A percentile compares a stretch with the other conserved stretches of the same genome.
Evolutionary conservation across 2,113 vertebrate species (phyloP).

Genomic region (Actenoides lindsayi): DNA sequence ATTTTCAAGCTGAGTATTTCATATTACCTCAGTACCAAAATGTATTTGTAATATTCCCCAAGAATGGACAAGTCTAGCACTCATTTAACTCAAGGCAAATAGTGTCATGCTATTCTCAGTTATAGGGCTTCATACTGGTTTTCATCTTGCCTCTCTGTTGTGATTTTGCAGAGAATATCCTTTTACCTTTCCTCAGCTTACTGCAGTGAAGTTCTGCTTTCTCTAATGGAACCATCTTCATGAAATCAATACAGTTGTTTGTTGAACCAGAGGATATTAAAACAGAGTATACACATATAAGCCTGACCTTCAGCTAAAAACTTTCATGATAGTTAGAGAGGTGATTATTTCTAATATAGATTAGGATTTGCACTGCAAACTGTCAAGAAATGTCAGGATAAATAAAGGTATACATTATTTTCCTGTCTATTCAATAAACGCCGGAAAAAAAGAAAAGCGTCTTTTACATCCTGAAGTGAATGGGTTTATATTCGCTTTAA

Average conservation of each 20-base stretch:
- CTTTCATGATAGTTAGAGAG: not conserved
- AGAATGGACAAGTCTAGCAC: not conserved
- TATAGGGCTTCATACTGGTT: not conserved
- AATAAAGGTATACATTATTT: slow-evolving; percentile 34
- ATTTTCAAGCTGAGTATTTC: slow-evolving; percentile 33
- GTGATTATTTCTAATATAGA: slow-evolving; percentile 43
- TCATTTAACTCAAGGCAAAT: slow-evolving; percentile 12
- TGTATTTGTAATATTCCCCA: not conserved
- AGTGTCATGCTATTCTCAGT: not conserved
- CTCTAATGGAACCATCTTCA: not conserved
- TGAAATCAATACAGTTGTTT: slow-evolving; percentile 38
- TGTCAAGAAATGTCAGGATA: slow-evolving; percentile 41
- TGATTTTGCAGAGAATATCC: not conserved
- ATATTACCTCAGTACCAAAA: not conserved
- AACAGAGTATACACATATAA: not conserved
- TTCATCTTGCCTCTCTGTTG: not conserved
- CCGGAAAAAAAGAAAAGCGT: not conserved
- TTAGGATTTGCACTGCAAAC: slow-evolving; percentile 16
- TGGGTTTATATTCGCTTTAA: not conserved
- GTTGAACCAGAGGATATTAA: slow-evolving; percentile 29
- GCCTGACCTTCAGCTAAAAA: slow-evolving; percentile 44
- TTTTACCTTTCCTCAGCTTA: slow-evolving; percentile 1
- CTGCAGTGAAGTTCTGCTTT: not conserved
- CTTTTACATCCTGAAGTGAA: not conserved
- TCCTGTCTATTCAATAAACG: not conserved